Conservation (phyloP, 2,113 vertebrate genomes). For the Empidonax traillii region DNA sequence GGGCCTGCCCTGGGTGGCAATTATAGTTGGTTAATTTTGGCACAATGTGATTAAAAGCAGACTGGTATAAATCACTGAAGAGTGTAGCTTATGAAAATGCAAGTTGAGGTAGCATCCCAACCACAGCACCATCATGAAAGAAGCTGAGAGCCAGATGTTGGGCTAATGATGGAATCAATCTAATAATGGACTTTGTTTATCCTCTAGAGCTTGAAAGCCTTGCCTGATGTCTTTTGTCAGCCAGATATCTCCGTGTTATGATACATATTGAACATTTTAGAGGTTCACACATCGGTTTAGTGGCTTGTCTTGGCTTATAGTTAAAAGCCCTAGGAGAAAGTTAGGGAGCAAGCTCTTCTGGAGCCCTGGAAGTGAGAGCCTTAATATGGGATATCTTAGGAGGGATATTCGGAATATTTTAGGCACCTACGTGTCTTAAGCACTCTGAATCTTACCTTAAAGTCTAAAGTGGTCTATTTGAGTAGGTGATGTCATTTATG, state of each 20-base stretch:
- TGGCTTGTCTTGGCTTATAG: not conserved
- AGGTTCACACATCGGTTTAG: not conserved
- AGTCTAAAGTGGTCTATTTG: not conserved
- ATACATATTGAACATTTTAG: not conserved
- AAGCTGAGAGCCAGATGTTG: constrained; percentile 52
- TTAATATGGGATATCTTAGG: not conserved
- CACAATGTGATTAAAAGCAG: constrained; percentile 56
- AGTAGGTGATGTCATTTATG: not conserved
- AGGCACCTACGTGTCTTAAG: not conserved
- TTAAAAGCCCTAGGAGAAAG: not conserved
- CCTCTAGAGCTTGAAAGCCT: not conserved
- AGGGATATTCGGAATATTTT: not conserved
- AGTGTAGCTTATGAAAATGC: constrained; percentile 30
- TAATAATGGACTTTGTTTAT: not conserved
- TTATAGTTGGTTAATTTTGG: constrained; percentile 33
- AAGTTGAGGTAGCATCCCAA: constrained; percentile 10
- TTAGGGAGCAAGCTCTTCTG: not conserved
- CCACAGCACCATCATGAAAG: not conserved
- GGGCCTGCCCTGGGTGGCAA: not conserved
- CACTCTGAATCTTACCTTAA: not conserved
- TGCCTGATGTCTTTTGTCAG: not conserved
- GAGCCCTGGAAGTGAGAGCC: not conserved
- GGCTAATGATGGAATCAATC: constrained; percentile 7
- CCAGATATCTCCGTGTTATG: not conserved
- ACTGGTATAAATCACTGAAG: constrained; percentile 43